Evolutionary conservation across 2,113 vertebrate species (phyloP).

Genomic region (Capra hircus): DNA sequence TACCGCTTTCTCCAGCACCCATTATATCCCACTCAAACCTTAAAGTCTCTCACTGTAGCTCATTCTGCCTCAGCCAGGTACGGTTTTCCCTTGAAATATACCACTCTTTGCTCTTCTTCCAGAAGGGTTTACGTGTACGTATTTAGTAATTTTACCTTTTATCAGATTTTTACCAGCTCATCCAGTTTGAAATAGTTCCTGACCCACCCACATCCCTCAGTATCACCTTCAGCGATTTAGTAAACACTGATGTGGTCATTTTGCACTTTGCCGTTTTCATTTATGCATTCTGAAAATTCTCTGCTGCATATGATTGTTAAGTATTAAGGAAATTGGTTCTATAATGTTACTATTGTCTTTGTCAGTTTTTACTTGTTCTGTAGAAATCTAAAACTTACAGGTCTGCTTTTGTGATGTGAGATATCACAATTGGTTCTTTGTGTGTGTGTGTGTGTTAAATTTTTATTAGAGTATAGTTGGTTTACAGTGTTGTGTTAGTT

Average conservation of each 20-base stretch:
- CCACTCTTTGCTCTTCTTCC: neutral
- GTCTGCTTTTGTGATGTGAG: neutral
- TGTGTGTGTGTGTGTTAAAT: neutral
- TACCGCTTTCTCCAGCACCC: neutral
- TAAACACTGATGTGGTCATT: neutral
- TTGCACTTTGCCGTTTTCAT: neutral
- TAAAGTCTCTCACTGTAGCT: neutral
- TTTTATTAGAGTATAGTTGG: neutral
- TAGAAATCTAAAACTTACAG: neutral
- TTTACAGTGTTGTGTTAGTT: neutral
- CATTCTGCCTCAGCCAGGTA: neutral
- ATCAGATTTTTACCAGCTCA: neutral
- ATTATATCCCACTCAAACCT: neutral
- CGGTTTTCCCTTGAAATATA: neutral
- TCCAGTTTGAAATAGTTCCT: neutral
- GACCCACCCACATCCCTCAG: neutral
- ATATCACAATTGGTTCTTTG: neutral
- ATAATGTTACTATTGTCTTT: neutral
- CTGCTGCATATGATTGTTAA: neutral
- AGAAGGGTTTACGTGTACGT: neutral
- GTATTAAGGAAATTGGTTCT: neutral
- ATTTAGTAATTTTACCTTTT: neutral
- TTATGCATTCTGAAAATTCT: neutral
- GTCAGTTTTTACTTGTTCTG: neutral
- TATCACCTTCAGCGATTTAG: neutral